phyloP scores from a whole-genome alignment of 1,140 invertebrate genomes.

The Drosophila pachea region DNA sequence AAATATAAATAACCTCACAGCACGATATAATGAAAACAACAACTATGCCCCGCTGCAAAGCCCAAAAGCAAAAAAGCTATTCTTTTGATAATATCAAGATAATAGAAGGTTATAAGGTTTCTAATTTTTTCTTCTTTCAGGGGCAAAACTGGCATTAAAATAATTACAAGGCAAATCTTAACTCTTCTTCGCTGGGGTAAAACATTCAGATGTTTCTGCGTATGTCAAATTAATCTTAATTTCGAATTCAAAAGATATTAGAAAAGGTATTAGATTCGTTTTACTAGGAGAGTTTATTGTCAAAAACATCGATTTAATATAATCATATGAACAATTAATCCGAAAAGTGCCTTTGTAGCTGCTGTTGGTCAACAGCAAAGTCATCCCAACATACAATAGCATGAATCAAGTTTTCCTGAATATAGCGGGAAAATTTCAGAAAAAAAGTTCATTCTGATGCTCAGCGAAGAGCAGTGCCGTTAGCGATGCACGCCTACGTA shows the following conservation, averaged over 20 bases:
- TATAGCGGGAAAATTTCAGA: conserved; percentile 12
- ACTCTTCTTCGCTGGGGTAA: too few species aligned
- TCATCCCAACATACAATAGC: conserved; percentile 46
- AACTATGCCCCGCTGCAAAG: conserved; percentile 30
- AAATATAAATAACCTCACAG: conserved; percentile 67
- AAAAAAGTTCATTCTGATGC: conserved; percentile 19
- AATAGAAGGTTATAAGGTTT: too few species aligned
- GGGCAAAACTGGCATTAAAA: too few species aligned
- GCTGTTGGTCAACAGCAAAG: conserved; percentile 11
- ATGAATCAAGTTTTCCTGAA: conserved; percentile 66
- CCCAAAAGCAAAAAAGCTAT: conserved; percentile 29
- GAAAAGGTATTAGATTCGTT: too few species aligned
- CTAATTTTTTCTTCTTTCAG: too few species aligned
- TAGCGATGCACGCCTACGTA: conserved; percentile 17
- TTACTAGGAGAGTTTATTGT: too few species aligned
- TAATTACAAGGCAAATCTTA: too few species aligned
- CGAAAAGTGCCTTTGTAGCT: neutral
- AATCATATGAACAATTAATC: too few species aligned
- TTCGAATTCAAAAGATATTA: too few species aligned
- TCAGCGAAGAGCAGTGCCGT: neutral
- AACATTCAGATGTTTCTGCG: too few species aligned
- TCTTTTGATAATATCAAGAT: conserved; percentile 46
- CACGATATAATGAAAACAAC: conserved; percentile 20
- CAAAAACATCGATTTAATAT: too few species aligned
- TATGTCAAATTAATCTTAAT: too few species aligned